A percentile compares a stretch with the other conserved stretches of the same genome.
Conservation (phyloP, 2,888 invertebrate species). For the Thereva unica region DNA sequence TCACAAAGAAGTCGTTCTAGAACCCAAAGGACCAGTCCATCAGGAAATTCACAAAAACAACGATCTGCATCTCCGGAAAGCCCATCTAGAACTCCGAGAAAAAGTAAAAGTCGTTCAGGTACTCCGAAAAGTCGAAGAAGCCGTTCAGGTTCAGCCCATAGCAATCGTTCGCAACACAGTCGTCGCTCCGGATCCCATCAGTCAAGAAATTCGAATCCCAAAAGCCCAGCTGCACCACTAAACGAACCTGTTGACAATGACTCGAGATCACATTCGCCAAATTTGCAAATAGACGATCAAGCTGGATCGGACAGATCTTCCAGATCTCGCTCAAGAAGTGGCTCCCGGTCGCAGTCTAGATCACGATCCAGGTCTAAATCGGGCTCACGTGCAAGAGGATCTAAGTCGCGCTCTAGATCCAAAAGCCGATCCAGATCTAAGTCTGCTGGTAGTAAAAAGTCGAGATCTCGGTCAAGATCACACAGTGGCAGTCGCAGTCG, state of each 20-base stretch:
- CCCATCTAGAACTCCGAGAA: constrained; percentile 22
- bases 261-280: constrained; percentile 61
- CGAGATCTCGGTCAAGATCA: constrained; percentile 50
- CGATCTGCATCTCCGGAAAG: constrained; percentile 42
- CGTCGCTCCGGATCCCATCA: constrained; percentile 39
- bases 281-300: constrained; percentile 60
- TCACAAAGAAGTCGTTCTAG: constrained; percentile 46
- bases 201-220: constrained; percentile 32
- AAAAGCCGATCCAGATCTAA: constrained; percentile 37
- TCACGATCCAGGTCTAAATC: constrained; percentile 56
- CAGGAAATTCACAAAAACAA: constrained; percentile 33
- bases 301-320: constrained; percentile 54
- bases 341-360: constrained; percentile 48
- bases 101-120: background rate
- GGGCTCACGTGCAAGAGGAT: constrained; percentile 58
- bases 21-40: constrained; percentile 5
- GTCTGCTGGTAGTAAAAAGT: constrained; percentile 53
- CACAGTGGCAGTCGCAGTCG: background rate
- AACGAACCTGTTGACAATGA: constrained; percentile 53
- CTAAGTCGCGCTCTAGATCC: constrained; percentile 54
- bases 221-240: constrained; percentile 9
- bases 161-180: constrained; percentile 22
- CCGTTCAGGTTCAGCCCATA: constrained; percentile 19
- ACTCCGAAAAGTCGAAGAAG: constrained; percentile 14
- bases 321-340: constrained; percentile 50